Evolutionary conservation across 2,888 invertebrate genomes (phyloP).

Genomic region (Xylophagus ater): DNA sequence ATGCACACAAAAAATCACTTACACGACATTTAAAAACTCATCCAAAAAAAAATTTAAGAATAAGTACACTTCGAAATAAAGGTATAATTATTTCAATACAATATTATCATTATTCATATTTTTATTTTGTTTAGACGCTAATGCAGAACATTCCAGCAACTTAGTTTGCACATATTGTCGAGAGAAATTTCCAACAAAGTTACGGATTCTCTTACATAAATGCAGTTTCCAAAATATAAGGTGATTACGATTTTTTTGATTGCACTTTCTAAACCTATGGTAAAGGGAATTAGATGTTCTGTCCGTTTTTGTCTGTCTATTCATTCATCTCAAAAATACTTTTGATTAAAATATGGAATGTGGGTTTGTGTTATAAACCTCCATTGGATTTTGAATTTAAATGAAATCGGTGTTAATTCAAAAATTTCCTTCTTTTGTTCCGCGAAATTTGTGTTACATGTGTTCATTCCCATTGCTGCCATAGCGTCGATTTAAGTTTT

Average conservation of each 20-base stretch:
- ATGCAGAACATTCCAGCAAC: constrained; percentile 1
- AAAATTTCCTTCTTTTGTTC: constrained; percentile 17
- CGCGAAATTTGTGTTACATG: constrained; percentile 15
- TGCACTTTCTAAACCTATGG: too few relatives aligned
- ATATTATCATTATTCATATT: not conserved
- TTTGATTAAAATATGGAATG: too few relatives aligned
- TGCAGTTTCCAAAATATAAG: too few relatives aligned
- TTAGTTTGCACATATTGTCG: constrained; percentile 1
- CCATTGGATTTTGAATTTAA: too few relatives aligned
- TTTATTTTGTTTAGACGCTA: not conserved
- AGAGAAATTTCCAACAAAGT: too few relatives aligned
- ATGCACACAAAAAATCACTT: constrained; percentile 6
- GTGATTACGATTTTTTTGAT: too few relatives aligned
- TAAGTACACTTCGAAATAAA: constrained; percentile 2
- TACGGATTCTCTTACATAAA: too few relatives aligned
- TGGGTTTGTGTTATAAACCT: not conserved
- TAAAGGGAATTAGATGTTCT: too few relatives aligned
- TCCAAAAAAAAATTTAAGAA: constrained; percentile 2
- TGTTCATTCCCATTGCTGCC: constrained; percentile 13
- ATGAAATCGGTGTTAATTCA: constrained; percentile 15
- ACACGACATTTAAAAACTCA: constrained; percentile 7
- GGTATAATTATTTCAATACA: not conserved
- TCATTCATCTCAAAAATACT: too few relatives aligned
- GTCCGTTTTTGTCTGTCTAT: too few relatives aligned
- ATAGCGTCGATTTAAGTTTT: not conserved